These are phyloP conservation scores for Tetheella fluctuosa DNA, from an alignment of 2,888 invertebrate genomes.

Conservation along the genomic window DNA sequence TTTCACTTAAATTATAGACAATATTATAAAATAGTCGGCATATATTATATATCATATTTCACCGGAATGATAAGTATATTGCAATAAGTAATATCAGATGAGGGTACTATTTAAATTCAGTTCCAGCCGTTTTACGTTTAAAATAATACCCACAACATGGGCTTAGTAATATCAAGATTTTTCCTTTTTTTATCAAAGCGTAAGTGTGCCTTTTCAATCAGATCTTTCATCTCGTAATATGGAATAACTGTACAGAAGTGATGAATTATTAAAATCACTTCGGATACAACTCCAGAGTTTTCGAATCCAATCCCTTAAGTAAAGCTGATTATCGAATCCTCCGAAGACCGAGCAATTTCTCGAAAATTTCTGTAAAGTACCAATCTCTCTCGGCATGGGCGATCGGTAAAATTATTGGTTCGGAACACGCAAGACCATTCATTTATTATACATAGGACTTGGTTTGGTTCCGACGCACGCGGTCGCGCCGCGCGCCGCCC, in stretches of 20 bases:
- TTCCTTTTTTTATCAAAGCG: constrained; percentile 46
- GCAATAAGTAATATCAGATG: background rate
- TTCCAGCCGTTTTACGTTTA: background rate
- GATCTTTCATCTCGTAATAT: constrained; percentile 54
- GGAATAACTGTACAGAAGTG: constrained; percentile 60
- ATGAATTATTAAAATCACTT: constrained; percentile 83
- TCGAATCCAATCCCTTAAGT: constrained; percentile 82
- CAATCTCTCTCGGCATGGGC: constrained; percentile 68
- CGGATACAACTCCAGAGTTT: constrained; percentile 77
- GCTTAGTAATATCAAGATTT: background rate
- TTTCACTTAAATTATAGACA: background rate
- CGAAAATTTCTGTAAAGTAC: constrained; percentile 75
- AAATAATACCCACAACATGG: background rate
- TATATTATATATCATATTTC: too few species aligned
- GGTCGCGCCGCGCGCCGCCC: background rate
- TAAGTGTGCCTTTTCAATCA: constrained; percentile 52
- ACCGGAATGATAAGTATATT: background rate
- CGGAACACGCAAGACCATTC: constrained; percentile 62
- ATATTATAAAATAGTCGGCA: background rate
- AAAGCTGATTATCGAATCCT: constrained; percentile 80
- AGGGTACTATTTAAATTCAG: background rate
- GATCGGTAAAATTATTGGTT: constrained; percentile 68
- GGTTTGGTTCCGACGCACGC: constrained; percentile 9
- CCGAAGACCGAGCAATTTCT: constrained; percentile 59
- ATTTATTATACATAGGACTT: constrained; percentile 63